phyloP scores from a whole-genome alignment of 2,888 invertebrate genomes.

The Baronia brevicornis region DNA sequence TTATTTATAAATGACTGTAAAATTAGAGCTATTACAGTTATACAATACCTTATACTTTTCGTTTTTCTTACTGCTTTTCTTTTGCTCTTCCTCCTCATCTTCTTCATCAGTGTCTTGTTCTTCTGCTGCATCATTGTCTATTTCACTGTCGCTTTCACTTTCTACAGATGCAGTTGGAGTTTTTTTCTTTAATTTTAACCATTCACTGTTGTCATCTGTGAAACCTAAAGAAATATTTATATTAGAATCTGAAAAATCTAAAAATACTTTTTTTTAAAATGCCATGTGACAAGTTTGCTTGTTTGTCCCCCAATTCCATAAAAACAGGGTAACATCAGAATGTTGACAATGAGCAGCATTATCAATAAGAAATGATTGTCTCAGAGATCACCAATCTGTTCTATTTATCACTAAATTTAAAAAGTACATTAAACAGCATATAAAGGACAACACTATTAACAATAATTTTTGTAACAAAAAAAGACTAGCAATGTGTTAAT shows the following conservation, averaged over 20 bases:
- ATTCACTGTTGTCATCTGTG: constrained; percentile 82
- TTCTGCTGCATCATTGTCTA: constrained; percentile 35
- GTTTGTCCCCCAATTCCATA: too few relatives aligned
- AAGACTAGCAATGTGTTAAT: too few relatives aligned
- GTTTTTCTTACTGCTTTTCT: constrained; percentile 29
- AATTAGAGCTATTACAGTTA: not conserved
- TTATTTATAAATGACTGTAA: not conserved
- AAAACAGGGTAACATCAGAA: too few relatives aligned
- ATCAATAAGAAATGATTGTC: too few relatives aligned
- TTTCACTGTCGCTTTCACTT: constrained; percentile 36
- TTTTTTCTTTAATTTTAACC: constrained; percentile 79
- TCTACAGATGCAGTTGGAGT: constrained; percentile 39
- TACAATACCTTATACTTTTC: constrained; percentile 57
- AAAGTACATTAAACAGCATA: too few relatives aligned
- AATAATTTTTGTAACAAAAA: too few relatives aligned
- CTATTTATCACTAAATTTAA: too few relatives aligned
- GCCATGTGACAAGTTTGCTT: too few relatives aligned
- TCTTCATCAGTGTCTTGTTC: constrained; percentile 38
- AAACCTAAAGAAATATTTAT: constrained; percentile 60
- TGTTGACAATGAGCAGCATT: too few relatives aligned
- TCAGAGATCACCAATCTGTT: too few relatives aligned
- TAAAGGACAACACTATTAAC: too few relatives aligned
- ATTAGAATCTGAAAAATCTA: not conserved
- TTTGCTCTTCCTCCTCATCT: constrained; percentile 23
- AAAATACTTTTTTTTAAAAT: constrained; percentile 1